phyloP scores from a whole-genome alignment of 1,140 invertebrate species.

The Drosophila oshimai region DNA sequence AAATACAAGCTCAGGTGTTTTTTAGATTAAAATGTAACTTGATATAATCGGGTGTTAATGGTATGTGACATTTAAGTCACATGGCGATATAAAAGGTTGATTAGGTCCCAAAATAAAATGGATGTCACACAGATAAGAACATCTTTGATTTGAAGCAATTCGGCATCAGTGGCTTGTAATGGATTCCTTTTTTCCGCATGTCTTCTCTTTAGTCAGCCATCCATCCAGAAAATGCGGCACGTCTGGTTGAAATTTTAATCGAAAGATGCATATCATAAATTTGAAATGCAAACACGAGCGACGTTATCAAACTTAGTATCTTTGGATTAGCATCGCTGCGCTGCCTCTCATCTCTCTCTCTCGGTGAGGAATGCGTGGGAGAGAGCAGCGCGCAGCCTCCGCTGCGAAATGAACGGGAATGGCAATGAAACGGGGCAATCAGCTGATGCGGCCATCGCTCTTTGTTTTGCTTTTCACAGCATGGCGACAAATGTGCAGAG shows the following conservation, averaged over 20 bases:
- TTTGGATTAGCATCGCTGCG: conserved; percentile 15
- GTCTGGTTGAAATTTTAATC: conserved; percentile 16
- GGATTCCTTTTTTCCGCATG: neutral
- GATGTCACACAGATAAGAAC: neutral
- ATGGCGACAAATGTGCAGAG: conserved; percentile 19
- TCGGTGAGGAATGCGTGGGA: conserved; percentile 13
- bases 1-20: too few relatives aligned
- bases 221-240: neutral
- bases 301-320: conserved; percentile 20
- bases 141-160: neutral
- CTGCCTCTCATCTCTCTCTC: neutral
- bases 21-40: too few relatives aligned
- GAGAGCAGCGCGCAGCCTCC: conserved; percentile 45
- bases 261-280: conserved; percentile 38
- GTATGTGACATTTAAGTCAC: too few relatives aligned
- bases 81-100: too few relatives aligned
- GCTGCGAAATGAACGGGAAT: conserved; percentile 22
- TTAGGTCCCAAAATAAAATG: neutral
- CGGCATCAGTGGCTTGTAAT: neutral
- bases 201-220: neutral
- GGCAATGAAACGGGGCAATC: conserved; percentile 39
- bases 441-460: conserved; percentile 51
- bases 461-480: conserved; percentile 49
- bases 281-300: conserved; percentile 24
- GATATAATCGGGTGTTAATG: too few relatives aligned